phyloP scores from a whole-genome alignment of 2,113 vertebrate species.

The Heterotilapia buettikoferi region DNA sequence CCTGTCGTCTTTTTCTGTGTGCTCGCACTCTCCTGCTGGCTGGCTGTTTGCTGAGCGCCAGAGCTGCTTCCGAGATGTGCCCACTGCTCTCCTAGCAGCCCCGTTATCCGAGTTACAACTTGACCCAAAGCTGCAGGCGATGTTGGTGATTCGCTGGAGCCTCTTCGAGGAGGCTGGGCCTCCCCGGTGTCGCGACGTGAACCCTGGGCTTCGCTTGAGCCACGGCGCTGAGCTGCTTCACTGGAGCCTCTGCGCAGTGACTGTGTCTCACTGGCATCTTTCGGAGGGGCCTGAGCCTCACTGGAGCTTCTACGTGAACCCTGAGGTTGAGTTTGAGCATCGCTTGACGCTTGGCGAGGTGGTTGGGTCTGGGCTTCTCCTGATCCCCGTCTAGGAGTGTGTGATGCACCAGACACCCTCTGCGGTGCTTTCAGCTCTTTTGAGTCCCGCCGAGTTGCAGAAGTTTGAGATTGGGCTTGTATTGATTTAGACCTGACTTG shows the following conservation, averaged over 20 bases:
- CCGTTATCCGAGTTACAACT: slow-evolving; percentile 90
- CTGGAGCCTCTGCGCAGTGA: slow-evolving; percentile 42
- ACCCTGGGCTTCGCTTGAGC: slow-evolving; percentile 41
- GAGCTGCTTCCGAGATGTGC: slow-evolving; percentile 82
- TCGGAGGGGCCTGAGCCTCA: slow-evolving; percentile 27
- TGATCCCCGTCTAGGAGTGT: slow-evolving; percentile 9
- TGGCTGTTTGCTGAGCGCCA: slow-evolving; percentile 80
- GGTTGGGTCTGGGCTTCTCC: slow-evolving; percentile 14
- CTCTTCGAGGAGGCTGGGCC: slow-evolving; percentile 36
- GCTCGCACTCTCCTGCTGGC: slow-evolving; percentile 59
- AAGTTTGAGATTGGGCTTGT: slow-evolving; percentile 26
- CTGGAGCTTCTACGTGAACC: slow-evolving; percentile 37
- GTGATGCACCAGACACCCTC: slow-evolving; percentile 14
- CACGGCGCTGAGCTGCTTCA: slow-evolving; percentile 40
- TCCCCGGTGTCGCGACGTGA: slow-evolving; percentile 29
- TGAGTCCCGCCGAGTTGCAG: slow-evolving; percentile 12
- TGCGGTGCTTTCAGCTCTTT: slow-evolving; percentile 49
- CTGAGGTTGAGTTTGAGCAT: slow-evolving; percentile 43
- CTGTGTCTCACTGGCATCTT: slow-evolving; percentile 30
- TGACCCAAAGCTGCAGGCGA: slow-evolving; percentile 84
- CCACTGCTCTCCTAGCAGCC: slow-evolving; percentile 95
- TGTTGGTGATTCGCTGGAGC: slow-evolving; percentile 60
- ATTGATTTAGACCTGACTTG: slow-evolving; percentile 39
- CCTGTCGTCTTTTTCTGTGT: slow-evolving; percentile 48
- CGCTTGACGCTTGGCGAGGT: slow-evolving; percentile 28